Percentiles rank a stretch among this genome's conserved stretches.
These are phyloP conservation scores for Tenthredo notha DNA, from an alignment of 2,888 invertebrate genomes.

Conservation along the genomic window DNA sequence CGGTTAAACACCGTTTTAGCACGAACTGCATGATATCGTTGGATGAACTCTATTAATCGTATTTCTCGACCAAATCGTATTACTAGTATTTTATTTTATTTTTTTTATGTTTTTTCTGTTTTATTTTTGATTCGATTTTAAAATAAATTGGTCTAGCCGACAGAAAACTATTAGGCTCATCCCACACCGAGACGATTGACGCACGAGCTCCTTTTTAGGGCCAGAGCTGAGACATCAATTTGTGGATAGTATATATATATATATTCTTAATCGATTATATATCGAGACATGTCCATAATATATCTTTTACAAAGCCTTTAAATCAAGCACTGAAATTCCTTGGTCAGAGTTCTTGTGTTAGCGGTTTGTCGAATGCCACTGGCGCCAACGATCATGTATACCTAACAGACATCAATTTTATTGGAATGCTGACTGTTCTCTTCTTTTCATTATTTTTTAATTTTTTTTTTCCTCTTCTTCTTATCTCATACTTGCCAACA, in stretches of 20 bases:
- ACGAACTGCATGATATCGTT: background rate
- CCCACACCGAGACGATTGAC: constrained; percentile 42
- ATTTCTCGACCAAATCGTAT: background rate
- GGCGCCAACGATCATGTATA: constrained; percentile 39
- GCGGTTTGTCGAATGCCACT: constrained; percentile 39
- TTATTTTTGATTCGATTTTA: background rate
- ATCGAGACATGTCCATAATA: constrained; percentile 34
- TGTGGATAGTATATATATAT: no score
- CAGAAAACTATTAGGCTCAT: constrained; percentile 43
- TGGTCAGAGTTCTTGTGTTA: background rate
- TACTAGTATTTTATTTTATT: background rate
- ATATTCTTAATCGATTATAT: constrained; percentile 20
- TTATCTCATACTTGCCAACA: background rate
- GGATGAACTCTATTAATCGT: background rate
- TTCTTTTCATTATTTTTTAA: background rate
- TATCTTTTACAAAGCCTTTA: constrained; percentile 24
- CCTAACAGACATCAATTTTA: constrained; percentile 22
- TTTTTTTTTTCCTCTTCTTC: background rate
- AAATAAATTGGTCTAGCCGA: constrained; percentile 13
- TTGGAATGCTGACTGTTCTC: constrained; percentile 24
- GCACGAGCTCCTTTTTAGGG: constrained; percentile 48
- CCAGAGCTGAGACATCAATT: constrained; percentile 5
- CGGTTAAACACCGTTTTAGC: background rate
- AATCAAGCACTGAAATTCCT: constrained; percentile 6
- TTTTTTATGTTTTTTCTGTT: background rate